phyloP scores from a whole-genome alignment of 64 coral and sea anemone species.

The Montipora sp. region DNA sequence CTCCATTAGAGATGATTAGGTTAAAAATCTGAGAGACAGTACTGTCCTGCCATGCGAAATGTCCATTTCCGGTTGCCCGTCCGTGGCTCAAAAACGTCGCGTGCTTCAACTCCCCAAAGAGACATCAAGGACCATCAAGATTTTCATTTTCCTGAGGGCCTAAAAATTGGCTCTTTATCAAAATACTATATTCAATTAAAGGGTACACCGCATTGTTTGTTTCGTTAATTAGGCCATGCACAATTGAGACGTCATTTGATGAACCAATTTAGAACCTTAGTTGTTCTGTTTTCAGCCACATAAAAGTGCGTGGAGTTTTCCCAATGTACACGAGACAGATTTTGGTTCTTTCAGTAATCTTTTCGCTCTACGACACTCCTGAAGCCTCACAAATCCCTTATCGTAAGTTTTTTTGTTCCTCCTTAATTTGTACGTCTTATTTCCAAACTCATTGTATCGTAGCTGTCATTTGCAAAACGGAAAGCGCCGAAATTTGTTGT shows the following conservation, averaged over 20 bases:
- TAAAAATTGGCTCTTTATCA: no score
- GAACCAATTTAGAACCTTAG: background rate
- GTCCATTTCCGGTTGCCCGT: no score
- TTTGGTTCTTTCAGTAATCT: background rate
- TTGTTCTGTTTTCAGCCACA: background rate
- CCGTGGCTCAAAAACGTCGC: no score
- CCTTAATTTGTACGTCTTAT: background rate
- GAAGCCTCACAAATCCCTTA: background rate
- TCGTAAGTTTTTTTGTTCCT: background rate
- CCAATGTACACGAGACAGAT: background rate
- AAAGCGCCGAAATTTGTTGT: background rate
- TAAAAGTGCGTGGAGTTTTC: background rate
- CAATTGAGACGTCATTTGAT: constrained; percentile 18
- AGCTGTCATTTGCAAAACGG: background rate
- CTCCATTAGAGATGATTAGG: no score
- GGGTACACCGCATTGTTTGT: no score
- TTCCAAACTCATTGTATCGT: background rate
- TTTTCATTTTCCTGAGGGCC: no score
- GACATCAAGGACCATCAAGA: no score
- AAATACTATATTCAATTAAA: no score
- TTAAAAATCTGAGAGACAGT: no score
- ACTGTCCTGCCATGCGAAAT: no score
- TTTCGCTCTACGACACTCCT: background rate
- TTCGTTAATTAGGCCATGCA: background rate
- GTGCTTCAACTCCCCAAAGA: no score